Evolutionary conservation across 2,113 vertebrate genomes (phyloP).

Genomic region (Indicator maculatus): DNA sequence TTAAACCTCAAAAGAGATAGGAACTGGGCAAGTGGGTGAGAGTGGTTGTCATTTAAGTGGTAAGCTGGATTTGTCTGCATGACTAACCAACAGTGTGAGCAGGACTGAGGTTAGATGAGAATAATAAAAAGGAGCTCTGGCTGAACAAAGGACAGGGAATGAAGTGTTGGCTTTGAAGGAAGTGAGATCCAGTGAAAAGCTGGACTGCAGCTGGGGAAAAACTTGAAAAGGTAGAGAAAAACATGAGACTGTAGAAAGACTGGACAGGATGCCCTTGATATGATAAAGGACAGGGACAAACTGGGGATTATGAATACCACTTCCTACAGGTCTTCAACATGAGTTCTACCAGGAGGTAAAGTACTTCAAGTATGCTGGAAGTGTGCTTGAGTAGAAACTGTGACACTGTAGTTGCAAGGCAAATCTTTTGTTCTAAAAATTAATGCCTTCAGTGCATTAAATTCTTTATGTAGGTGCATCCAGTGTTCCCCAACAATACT

Average conservation of each 20-base stretch:
- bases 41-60: not conserved
- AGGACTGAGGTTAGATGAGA: not conserved
- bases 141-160: not conserved
- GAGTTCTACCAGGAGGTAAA: not conserved
- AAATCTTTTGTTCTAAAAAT: not conserved
- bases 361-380: not conserved
- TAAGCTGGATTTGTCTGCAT: not conserved
- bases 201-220: not conserved
- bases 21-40: not conserved
- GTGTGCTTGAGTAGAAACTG: not conserved
- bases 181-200: not conserved
- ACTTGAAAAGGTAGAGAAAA: not conserved
- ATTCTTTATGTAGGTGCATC: not conserved
- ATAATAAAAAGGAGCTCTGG: not conserved
- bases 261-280: not conserved
- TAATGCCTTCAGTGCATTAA: not conserved
- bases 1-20: not conserved
- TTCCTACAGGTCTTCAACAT: not conserved
- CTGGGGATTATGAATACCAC: not conserved
- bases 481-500: not conserved
- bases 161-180: not conserved
- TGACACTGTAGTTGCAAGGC: fast-evolving
- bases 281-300: not conserved
- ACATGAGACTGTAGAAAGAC: not conserved
- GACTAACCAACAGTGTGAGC: not conserved